phyloP scores from a whole-genome alignment of 2,888 invertebrate genomes.

The Callosobruchus maculatus region DNA sequence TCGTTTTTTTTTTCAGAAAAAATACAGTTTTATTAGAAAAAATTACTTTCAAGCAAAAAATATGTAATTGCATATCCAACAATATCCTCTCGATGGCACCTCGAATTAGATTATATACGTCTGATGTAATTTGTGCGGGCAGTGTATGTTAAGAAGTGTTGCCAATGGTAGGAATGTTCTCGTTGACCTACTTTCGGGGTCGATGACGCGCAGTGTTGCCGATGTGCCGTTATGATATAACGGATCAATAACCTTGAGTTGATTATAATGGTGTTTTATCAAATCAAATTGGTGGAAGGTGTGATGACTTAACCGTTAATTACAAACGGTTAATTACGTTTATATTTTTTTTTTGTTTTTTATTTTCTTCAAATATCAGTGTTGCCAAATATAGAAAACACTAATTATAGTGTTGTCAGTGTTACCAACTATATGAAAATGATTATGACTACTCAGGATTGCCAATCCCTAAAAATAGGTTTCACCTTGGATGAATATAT shows the following conservation, averaged over 20 bases:
- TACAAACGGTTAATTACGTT: too few relatives aligned
- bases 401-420: slow-evolving; percentile 8
- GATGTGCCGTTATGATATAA: too few relatives aligned
- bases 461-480: background rate
- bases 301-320: too few relatives aligned
- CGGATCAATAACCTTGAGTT: too few relatives aligned
- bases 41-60: too few relatives aligned
- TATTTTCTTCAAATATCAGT: background rate
- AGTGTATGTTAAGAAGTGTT: slow-evolving; percentile 7
- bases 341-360: background rate
- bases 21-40: too few relatives aligned
- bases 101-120: too few relatives aligned
- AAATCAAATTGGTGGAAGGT: too few relatives aligned
- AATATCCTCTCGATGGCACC: too few relatives aligned
- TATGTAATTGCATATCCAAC: too few relatives aligned
- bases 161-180: slow-evolving; percentile 16
- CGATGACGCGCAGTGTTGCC: background rate
- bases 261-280: too few relatives aligned
- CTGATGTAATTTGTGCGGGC: background rate
- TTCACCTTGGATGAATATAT: background rate
- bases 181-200: background rate
- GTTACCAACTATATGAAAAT: slow-evolving; percentile 12
- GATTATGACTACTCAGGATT: background rate
- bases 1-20: too few relatives aligned
- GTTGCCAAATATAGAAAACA: slow-evolving; percentile 1